Percentiles rank a stretch among this genome's conserved stretches.
Conservation (phyloP, 1,140 invertebrate genomes). For the Hestina assimilis region DNA sequence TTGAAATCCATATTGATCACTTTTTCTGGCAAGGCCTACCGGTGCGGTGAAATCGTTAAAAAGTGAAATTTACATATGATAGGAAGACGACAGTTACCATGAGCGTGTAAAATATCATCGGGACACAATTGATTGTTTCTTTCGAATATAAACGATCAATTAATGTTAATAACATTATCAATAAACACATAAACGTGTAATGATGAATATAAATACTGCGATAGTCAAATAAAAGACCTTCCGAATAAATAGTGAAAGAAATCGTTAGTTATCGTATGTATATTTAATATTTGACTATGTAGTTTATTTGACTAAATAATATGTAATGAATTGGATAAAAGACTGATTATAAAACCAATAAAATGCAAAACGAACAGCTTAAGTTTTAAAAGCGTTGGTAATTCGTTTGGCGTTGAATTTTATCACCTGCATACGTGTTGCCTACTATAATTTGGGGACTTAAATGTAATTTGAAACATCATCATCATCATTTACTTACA, state of each 20-base stretch:
- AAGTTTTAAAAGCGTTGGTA: too few relatives aligned
- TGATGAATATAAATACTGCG: slow-evolving; percentile 8
- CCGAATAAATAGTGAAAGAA: not conserved
- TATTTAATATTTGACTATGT: too few relatives aligned
- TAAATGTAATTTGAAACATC: too few relatives aligned
- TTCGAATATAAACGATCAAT: slow-evolving; percentile 31
- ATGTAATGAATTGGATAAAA: not conserved
- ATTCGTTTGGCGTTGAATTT: too few relatives aligned
- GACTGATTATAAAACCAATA: too few relatives aligned
- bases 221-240: slow-evolving; percentile 4
- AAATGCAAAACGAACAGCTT: too few relatives aligned
- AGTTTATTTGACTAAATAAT: not conserved
- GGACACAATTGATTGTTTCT: slow-evolving; percentile 18
- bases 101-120: not conserved
- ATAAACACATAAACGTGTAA: slow-evolving; percentile 4
- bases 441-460: too few relatives aligned
- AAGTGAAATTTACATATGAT: not conserved
- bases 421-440: too few relatives aligned
- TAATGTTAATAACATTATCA: slow-evolving; percentile 29
- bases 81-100: not conserved
- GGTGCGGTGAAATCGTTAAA: not conserved
- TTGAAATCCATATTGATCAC: too few relatives aligned
- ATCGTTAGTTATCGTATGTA: not conserved
- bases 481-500: not conserved
- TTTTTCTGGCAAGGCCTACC: not conserved